These are phyloP conservation scores for Phyllotreta striolata DNA, from an alignment of 2,888 invertebrate genomes.

Conservation along the genomic window DNA sequence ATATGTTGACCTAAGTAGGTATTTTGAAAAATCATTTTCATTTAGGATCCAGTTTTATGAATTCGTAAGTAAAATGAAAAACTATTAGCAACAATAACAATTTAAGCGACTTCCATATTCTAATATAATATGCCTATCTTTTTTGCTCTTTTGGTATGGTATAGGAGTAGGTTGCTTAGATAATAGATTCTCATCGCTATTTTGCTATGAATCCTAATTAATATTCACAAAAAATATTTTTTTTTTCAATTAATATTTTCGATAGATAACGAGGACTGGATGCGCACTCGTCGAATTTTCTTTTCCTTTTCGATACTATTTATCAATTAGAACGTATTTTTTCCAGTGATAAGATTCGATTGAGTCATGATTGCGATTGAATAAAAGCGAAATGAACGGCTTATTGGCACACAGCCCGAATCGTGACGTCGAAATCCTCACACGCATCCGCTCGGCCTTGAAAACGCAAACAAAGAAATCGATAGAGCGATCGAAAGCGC, in stretches of 20 bases:
- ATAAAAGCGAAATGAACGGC: conserved; percentile 3
- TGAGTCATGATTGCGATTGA: not conserved
- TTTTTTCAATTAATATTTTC: too few relatives aligned
- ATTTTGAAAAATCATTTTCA: conserved; percentile 10
- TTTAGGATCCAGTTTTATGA: conserved; percentile 26
- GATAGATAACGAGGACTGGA: too few relatives aligned
- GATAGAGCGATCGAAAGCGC: conserved; percentile 30
- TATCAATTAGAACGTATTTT: too few relatives aligned
- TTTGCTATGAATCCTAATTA: too few relatives aligned
- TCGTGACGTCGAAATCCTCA: conserved; percentile 40
- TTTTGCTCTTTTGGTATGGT: not conserved
- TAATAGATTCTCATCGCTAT: not conserved
- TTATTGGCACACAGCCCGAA: conserved; percentile 44
- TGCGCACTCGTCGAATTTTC: too few relatives aligned
- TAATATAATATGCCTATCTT: too few relatives aligned
- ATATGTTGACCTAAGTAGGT: conserved; percentile 29
- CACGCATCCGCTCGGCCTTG: conserved; percentile 39
- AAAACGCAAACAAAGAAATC: conserved; percentile 29
- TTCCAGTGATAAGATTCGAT: too few relatives aligned
- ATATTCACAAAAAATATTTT: too few relatives aligned
- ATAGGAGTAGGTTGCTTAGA: conserved; percentile 20
- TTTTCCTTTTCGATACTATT: too few relatives aligned
- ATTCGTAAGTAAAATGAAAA: conserved; percentile 20
- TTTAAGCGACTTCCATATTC: not conserved
- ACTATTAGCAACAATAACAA: conserved; percentile 21